phyloP scores from a whole-genome alignment of 1,140 invertebrate species.

The Metopolophium dirhodum region DNA sequence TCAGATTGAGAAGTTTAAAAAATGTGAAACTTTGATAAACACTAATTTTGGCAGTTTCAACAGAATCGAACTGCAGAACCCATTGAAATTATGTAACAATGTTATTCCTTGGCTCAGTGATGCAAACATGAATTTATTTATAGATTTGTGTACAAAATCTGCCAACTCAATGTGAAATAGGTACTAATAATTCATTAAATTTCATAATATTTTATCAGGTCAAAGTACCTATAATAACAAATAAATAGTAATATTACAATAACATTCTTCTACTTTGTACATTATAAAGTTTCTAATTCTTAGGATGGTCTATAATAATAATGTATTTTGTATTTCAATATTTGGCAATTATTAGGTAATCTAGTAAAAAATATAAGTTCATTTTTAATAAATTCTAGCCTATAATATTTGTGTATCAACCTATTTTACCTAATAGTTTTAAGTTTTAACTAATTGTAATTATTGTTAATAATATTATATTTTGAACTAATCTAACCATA shows the following conservation, averaged over 20 bases:
- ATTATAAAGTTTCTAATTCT: not conserved
- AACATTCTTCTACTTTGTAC: not conserved
- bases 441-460: not conserved
- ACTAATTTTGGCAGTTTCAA: conserved; percentile 13
- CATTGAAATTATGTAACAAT: conserved; percentile 45
- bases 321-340: too few species aligned
- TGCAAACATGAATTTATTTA: conserved; percentile 41
- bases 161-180: not conserved
- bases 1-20: conserved; percentile 15
- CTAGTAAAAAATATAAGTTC: not conserved
- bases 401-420: not conserved
- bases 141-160: conserved; percentile 43
- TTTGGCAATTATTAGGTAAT: not conserved
- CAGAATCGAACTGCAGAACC: conserved; percentile 35
- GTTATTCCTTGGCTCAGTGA: conserved; percentile 20
- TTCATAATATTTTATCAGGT: not conserved
- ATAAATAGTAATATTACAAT: not conserved
- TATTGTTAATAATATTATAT: not conserved
- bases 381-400: not conserved
- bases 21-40: not conserved
- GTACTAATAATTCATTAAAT: not conserved
- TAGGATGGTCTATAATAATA: not conserved
- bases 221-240: not conserved
- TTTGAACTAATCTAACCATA: not conserved
- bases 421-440: too few species aligned